phyloP scores from a whole-genome alignment of 2,797 vertebrate species.

The Acanthurus lineatus region DNA sequence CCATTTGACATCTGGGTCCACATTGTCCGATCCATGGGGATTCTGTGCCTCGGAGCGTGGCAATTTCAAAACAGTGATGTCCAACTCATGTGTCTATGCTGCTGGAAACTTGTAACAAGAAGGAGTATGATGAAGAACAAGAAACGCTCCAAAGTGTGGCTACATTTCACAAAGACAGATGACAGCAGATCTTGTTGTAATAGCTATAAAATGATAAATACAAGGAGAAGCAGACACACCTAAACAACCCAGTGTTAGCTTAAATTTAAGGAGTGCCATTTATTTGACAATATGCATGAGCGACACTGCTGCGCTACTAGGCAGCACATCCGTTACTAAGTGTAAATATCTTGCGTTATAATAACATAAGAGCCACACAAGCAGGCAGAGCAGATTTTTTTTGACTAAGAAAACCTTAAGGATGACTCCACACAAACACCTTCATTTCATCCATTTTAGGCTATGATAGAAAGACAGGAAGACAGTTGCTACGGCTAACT shows the following conservation, averaged over 20 bases:
- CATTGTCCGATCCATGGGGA: too few species aligned
- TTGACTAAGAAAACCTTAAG: too few species aligned
- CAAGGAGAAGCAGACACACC: neutral
- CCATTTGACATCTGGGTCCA: too few species aligned
- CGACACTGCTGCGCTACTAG: neutral
- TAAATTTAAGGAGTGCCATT: neutral
- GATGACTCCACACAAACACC: too few species aligned
- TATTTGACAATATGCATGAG: neutral
- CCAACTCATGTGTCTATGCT: neutral
- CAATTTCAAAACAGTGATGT: neutral
- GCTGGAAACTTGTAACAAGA: neutral
- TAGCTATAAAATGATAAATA: neutral
- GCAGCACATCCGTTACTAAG: neutral
- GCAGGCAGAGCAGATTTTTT: neutral
- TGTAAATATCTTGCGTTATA: neutral
- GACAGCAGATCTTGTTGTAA: neutral
- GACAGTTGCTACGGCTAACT: too few species aligned
- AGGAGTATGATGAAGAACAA: neutral
- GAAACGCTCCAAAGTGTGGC: neutral
- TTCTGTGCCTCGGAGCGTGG: too few species aligned
- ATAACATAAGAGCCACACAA: neutral
- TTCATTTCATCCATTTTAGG: too few species aligned
- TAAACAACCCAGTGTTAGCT: neutral
- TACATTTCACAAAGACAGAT: neutral
- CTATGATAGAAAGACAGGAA: too few species aligned